Conservation (phyloP, 2,113 vertebrate species). For the Ochotona princeps region DNA sequence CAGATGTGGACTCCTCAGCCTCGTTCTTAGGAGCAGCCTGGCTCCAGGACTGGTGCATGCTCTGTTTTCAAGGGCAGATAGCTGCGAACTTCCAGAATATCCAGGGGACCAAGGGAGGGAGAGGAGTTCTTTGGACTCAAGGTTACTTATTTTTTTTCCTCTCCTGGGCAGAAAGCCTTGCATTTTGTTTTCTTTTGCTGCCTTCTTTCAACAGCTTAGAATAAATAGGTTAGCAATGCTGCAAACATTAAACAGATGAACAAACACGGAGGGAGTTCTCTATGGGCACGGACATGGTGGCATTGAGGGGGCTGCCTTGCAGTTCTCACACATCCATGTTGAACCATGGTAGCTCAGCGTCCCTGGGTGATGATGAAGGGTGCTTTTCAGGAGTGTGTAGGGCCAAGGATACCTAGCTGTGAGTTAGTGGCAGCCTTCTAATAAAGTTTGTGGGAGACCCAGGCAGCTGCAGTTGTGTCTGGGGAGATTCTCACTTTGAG, state of each 20-base stretch:
- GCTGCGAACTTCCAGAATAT: neutral
- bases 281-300: neutral
- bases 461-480: neutral
- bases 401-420: neutral
- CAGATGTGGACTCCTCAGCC: neutral
- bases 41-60: neutral
- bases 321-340: neutral
- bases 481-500: slow-evolving; percentile 50
- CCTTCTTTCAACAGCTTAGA: slow-evolving; percentile 16
- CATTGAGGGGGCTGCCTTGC: neutral
- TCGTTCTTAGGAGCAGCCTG: neutral
- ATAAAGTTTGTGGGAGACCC: neutral
- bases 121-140: slow-evolving; percentile 23
- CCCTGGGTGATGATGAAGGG: neutral
- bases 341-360: neutral
- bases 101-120: neutral
- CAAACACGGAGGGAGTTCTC: neutral
- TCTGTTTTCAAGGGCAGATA: slow-evolving; percentile 24
- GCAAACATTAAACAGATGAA: neutral
- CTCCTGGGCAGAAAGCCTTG: neutral
- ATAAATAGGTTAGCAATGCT: neutral
- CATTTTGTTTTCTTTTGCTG: slow-evolving; percentile 9
- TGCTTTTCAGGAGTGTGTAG: neutral
- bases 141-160: neutral
- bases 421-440: neutral